phyloP scores from a whole-genome alignment of 2,113 vertebrate species.

The Phalacrocorax brasilianus region DNA sequence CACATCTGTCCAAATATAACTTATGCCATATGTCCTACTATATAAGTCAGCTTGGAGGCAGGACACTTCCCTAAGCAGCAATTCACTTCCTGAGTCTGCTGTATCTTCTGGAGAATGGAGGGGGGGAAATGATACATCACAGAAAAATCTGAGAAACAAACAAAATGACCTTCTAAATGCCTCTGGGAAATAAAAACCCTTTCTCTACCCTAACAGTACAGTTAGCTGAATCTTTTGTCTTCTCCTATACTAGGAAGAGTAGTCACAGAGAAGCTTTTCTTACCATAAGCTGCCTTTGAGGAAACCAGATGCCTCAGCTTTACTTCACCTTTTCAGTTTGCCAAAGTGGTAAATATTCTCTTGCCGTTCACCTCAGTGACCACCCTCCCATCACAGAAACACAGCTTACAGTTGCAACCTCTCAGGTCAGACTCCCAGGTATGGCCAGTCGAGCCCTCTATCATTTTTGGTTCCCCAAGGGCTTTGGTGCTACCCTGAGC shows the following conservation, averaged over 20 bases:
- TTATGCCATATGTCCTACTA: conserved; percentile 64
- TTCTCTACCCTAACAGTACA: not conserved
- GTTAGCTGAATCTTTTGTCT: conserved; percentile 12
- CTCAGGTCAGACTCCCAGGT: not conserved
- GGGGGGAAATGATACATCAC: not conserved
- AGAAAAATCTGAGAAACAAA: conserved; percentile 43
- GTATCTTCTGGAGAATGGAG: conserved; percentile 33
- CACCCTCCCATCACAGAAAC: not conserved
- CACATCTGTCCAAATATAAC: conserved; percentile 70
- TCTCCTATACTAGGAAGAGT: not conserved
- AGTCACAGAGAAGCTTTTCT: not conserved
- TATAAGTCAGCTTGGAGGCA: conserved; percentile 66
- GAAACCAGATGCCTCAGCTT: not conserved
- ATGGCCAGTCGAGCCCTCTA: not conserved
- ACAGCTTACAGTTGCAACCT: not conserved
- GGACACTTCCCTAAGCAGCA: conserved; percentile 61
- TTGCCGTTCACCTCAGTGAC: not conserved
- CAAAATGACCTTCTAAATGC: conserved; percentile 25
- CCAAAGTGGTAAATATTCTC: not conserved
- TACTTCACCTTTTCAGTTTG: not conserved
- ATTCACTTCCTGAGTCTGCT: conserved; percentile 60
- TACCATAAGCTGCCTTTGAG: not conserved
- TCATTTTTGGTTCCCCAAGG: not conserved
- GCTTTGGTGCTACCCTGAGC: not conserved
- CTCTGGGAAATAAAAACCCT: not conserved